Conservation (phyloP, 92 coral and sea anemone species). For the Porites cylindrica region DNA sequence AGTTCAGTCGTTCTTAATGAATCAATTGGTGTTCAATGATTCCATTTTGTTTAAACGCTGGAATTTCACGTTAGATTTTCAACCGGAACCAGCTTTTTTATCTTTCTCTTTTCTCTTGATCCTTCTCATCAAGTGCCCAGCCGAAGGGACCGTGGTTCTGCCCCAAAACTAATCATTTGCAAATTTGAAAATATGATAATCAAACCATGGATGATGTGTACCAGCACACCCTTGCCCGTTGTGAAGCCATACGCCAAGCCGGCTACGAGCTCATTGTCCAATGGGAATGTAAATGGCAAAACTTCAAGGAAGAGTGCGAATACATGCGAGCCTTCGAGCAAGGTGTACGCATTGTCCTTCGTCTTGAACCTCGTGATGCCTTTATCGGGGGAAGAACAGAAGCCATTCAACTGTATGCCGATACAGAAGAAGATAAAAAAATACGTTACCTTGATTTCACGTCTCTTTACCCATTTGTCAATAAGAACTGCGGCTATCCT, state of each 20-base stretch:
- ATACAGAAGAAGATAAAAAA: not conserved
- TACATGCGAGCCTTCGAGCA: not conserved
- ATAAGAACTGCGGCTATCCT: not conserved
- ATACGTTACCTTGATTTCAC: not conserved
- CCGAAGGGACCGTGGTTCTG: too few species aligned
- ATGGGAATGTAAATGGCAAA: not conserved
- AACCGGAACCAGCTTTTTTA: too few species aligned
- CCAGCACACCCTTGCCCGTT: not conserved
- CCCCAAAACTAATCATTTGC: too few species aligned
- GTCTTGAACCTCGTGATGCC: not conserved
- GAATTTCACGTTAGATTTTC: too few species aligned
- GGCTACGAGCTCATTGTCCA: not conserved
- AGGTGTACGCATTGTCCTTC: not conserved
- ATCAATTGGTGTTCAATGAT: too few species aligned
- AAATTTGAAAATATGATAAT: too few species aligned
- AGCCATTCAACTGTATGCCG: not conserved
- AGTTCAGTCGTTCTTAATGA: too few species aligned
- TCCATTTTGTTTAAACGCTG: too few species aligned
- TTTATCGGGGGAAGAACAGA: conserved; percentile 8
- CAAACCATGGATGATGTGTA: not conserved
- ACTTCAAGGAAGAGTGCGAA: not conserved
- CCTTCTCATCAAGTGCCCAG: too few species aligned
- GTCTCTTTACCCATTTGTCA: not conserved
- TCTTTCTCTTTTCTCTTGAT: too few species aligned
- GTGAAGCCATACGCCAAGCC: not conserved